Percentiles rank a stretch among this genome's conserved stretches.
phyloP scores from a whole-genome alignment of 2,888 invertebrate species.

The Andrena haemorrhoa region DNA sequence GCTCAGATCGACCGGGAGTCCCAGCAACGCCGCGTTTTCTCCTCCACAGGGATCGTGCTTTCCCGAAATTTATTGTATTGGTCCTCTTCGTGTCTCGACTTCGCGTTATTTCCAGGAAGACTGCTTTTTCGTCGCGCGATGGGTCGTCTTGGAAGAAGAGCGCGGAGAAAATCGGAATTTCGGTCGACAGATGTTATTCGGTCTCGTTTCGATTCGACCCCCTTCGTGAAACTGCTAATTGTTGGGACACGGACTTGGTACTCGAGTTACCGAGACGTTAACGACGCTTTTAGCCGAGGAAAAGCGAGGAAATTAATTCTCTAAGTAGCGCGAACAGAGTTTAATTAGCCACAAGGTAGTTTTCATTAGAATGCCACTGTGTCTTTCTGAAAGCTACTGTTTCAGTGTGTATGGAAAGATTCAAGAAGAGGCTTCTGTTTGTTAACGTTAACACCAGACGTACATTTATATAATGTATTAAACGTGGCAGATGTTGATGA shows the following conservation, averaged over 20 bases:
- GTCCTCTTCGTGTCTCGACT: conserved; percentile 6
- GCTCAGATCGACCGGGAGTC: conserved; percentile 54
- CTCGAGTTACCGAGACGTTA: neutral
- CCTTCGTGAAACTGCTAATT: neutral
- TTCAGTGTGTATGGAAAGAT: neutral
- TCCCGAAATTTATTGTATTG: conserved; percentile 44
- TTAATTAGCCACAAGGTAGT: neutral
- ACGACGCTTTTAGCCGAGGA: neutral
- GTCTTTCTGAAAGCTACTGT: neutral
- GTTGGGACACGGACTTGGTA: neutral
- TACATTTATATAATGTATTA: no score
- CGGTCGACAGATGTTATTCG: neutral
- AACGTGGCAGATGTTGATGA: no score
- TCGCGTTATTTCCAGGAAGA: neutral
- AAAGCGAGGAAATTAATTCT: neutral
- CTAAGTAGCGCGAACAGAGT: neutral
- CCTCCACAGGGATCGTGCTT: conserved; percentile 22
- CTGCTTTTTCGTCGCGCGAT: neutral
- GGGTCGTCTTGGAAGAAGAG: neutral
- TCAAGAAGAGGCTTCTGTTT: no score
- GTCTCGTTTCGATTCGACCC: neutral
- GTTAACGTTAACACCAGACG: no score
- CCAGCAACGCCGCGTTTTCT: conserved; percentile 42
- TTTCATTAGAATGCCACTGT: neutral
- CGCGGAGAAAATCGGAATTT: neutral